Evolutionary conservation across 2,797 vertebrate genomes (phyloP), one percentile per base, ranked within the genome.

Genomic region (Onychomys arenicola): DNA sequence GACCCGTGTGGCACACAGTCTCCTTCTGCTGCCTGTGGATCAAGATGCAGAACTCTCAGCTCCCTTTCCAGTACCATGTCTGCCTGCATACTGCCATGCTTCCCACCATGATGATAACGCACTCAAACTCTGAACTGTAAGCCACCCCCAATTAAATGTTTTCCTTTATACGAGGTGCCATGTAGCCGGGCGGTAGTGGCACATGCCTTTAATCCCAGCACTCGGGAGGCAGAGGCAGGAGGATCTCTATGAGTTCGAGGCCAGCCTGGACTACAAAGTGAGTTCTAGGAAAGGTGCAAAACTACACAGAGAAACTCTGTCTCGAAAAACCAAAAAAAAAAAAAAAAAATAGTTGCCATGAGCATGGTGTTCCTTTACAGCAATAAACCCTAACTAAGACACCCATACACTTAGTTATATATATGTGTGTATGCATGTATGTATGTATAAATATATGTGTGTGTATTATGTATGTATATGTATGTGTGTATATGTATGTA

Each of bases 371-470:
- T 34, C n/a, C 32, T 34, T 69, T 34, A 69, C 13, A 69, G 14
- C 32, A 69, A 69, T n/a, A 69, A 69, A n/a, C 34, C 65, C 32
- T 69, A 83, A 83, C 13, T 67, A 83, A 83, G 61, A 63, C 27
- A 83, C 37, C 8, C 37, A 83, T 43, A 63, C 21, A 63, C 27
- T 32, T 63, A 63, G 32, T 83, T 83, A 32, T 43, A 84, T 7
- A 65, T 46, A 2, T 83, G 14, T 61, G 6, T 81, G 10, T 40
- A 16, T 52, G 23, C 34, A 25, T 80, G 13, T 57, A 25, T 81
- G 17, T 11, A 27, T 49, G 10, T 52, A 1, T 52, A 3, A n/a
- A n/a, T n/a, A n/a, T n/a, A n/a, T n/a, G 3, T 37, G 1, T 59
- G 10, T 52, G 23, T 52, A 25, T 80, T 57, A 25, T 81, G 17